Percentiles rank a stretch among this genome's conserved stretches.
Evolutionary conservation across 2,797 vertebrate species (phyloP).

Genomic region (Acanthopagrus latus): DNA sequence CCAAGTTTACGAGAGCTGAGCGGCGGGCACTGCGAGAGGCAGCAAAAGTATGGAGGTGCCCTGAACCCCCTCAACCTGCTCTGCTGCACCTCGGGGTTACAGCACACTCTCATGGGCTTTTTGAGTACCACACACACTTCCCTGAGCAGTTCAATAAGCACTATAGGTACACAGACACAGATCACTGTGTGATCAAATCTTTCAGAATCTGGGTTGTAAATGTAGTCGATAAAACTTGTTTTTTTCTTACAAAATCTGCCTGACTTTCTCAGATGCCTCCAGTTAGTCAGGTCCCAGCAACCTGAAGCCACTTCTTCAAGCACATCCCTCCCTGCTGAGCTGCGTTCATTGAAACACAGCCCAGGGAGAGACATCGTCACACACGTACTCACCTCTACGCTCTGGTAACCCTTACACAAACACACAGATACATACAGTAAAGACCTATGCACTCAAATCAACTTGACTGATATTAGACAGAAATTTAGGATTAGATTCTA

Average conservation of each 20-base stretch:
- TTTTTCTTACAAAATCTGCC: background rate
- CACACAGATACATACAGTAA: background rate
- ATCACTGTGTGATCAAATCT: too few relatives aligned
- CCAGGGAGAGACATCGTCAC: slow-evolving; percentile 65
- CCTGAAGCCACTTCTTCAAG: slow-evolving; percentile 7
- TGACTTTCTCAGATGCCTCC: slow-evolving; percentile 50
- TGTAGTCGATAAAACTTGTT: background rate
- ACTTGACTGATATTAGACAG: background rate
- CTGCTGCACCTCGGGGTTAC: slow-evolving; percentile 88
- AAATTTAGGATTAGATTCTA: background rate
- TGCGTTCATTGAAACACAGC: background rate
- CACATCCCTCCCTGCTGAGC: background rate
- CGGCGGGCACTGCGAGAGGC: slow-evolving; percentile 59
- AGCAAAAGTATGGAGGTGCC: slow-evolving; percentile 64
- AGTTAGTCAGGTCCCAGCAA: slow-evolving; percentile 2
- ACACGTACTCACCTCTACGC: slow-evolving; percentile 66
- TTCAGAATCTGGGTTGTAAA: too few relatives aligned
- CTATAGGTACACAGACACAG: slow-evolving; percentile 63
- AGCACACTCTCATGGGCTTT: slow-evolving; percentile 85
- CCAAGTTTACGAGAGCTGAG: slow-evolving; percentile 70
- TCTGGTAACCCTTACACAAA: slow-evolving; percentile 68
- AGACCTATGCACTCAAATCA: background rate
- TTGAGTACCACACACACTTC: slow-evolving; percentile 85
- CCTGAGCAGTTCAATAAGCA: slow-evolving; percentile 78
- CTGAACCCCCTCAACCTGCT: slow-evolving; percentile 83